A percentile compares a stretch with the other conserved stretches of the same genome.
Conservation (phyloP, 2,113 vertebrate genomes). For the Indri indri region DNA sequence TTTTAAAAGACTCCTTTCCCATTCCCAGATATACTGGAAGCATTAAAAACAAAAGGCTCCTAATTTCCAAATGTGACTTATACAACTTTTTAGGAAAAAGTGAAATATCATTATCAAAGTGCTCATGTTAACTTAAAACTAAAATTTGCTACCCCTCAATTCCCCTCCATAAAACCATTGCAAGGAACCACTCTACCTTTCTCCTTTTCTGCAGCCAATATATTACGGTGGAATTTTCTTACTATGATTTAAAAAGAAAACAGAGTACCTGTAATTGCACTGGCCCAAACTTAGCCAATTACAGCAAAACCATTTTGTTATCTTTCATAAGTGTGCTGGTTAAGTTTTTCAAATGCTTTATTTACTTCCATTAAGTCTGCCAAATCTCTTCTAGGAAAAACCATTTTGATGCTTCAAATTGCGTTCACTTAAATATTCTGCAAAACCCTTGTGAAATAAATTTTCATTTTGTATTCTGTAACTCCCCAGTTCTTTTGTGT, state of each 20-base stretch:
- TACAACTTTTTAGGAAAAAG: not conserved
- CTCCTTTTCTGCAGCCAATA: not conserved
- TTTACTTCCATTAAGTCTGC: not conserved
- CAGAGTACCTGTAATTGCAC: not conserved
- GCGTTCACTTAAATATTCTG: not conserved
- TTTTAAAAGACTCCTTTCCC: not conserved
- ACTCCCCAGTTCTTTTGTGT: not conserved
- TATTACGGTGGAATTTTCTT: not conserved
- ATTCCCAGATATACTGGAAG: too few species aligned
- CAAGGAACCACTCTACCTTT: not conserved
- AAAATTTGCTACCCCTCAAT: not conserved
- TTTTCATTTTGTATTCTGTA: not conserved
- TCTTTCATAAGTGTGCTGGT: not conserved
- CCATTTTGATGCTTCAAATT: constrained; percentile 6
- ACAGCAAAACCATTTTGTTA: constrained; percentile 1
- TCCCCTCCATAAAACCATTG: not conserved
- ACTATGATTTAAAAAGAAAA: constrained; percentile 1
- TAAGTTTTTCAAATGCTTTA: constrained; percentile 18
- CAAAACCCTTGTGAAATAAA: not conserved
- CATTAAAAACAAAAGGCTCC: not conserved
- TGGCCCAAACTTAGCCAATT: not conserved
- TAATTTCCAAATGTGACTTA: not conserved
- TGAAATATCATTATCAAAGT: not conserved
- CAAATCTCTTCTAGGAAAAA: constrained; percentile 21
- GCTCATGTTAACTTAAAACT: not conserved